These are phyloP conservation scores for Drosophila villosipedis DNA, from an alignment of 2,888 invertebrate species.

Conservation along the genomic window DNA sequence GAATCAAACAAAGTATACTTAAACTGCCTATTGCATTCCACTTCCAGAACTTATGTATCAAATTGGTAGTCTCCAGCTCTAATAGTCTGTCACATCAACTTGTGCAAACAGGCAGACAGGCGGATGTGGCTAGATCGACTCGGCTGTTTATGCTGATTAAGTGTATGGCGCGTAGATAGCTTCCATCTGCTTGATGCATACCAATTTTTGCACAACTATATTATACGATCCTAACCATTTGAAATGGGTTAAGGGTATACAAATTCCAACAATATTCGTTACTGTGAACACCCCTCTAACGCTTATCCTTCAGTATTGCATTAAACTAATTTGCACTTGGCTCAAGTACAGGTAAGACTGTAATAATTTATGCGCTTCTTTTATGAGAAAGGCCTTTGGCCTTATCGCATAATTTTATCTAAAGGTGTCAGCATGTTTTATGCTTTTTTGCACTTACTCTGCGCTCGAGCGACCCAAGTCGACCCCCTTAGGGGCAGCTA, in stretches of 20 bases:
- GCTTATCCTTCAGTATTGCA: not conserved
- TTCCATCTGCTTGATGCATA: not conserved
- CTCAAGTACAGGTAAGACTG: not conserved
- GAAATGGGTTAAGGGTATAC: not conserved
- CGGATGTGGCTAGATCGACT: not conserved
- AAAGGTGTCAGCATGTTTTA: slow-evolving; percentile 65
- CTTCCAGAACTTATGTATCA: not conserved
- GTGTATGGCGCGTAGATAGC: no score
- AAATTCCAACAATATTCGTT: not conserved
- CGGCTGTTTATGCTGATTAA: not conserved
- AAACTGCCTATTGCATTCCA: not conserved
- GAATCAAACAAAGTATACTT: not conserved
- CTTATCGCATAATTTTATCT: slow-evolving; percentile 45
- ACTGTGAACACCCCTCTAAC: not conserved
- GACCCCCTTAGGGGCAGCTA: slow-evolving; percentile 29
- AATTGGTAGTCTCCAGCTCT: no score
- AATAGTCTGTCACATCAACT: not conserved
- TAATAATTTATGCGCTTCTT: slow-evolving; percentile 14
- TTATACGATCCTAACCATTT: not conserved
- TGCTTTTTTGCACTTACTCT: slow-evolving; percentile 62
- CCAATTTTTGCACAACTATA: not conserved
- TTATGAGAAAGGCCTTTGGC: slow-evolving; percentile 30
- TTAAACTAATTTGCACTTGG: slow-evolving; percentile 3
- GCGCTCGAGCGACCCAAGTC: slow-evolving; percentile 2
- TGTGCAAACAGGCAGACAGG: not conserved